These are phyloP conservation scores for Entomyzon cyanotis DNA, from an alignment of 2,113 vertebrate genomes.

Conservation along the genomic window DNA sequence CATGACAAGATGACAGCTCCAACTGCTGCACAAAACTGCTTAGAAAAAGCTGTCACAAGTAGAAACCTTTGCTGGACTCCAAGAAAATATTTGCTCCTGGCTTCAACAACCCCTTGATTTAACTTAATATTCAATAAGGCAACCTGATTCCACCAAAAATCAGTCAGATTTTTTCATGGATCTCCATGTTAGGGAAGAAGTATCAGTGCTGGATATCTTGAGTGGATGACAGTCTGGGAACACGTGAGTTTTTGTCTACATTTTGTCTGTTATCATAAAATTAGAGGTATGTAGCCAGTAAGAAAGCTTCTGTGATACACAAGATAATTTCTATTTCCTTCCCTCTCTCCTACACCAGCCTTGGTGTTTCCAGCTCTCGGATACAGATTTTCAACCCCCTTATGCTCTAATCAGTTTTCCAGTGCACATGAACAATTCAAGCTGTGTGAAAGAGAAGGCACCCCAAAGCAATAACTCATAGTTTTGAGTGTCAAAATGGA, in stretches of 20 bases:
- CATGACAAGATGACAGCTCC: background rate
- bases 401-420: background rate
- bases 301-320: background rate
- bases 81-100: background rate
- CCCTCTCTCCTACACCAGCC: background rate
- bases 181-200: background rate
- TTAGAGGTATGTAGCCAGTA: background rate
- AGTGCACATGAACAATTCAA: background rate
- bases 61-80: background rate
- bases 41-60: background rate
- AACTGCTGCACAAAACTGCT: background rate
- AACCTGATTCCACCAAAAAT: background rate
- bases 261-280: background rate
- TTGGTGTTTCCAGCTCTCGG: background rate
- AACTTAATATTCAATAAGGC: background rate
- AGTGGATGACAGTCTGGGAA: background rate
- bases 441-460: background rate
- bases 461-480: background rate
- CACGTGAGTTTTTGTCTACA: rapidly evolving
- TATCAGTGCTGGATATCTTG: background rate
- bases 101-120: background rate
- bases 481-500: background rate
- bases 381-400: background rate
- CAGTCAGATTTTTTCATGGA: background rate
- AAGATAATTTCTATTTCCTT: background rate